Base-by-base conservation (phyloP, 2,888 invertebrate species). In the Pseudoips prasinana region DNA sequence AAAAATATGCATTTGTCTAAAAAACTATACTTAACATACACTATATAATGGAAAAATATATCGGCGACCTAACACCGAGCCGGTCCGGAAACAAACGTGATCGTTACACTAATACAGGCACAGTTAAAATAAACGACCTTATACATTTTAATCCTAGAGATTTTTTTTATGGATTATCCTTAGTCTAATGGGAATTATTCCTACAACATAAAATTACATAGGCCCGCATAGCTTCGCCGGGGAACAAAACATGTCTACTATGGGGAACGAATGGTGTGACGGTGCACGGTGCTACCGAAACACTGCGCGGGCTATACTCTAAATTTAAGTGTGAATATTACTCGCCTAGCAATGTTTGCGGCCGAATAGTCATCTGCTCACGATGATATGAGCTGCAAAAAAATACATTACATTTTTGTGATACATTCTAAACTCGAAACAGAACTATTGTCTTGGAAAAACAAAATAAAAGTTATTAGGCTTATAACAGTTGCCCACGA, bases 371-470 rank as follows among this genome's bases (percentile, higher is more conserved):
- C 84, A 82, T 83, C 40, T 73, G 89, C 89, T 89, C 89, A 89
- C 88, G 89, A 85, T 72, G 89, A 87, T 83, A 89, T 89, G 79
- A 89, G 88, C 89, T 89, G 88, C 26, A 56, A 64, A 44, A 23
- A 38, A 36, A 46, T 29, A 25, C n/a, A 41, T 23, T 25, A 10
- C 5, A 10, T 20, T 14, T n/a, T 14, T 14, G 14, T 14, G 14
- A 14, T 14, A 14, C 14, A 14, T 2, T 3, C 5, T 3, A 2
- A 14, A 14, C 3, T 14, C 5, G 14, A 5, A 5, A 14, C 2
- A 14, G 2, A 14, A 14, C 14, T 14, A 14, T 5, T n/a, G n/a
- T n/a, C n/a, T n/a, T n/a, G n/a, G n/a, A n/a, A n/a, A n/a, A n/a
- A n/a, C n/a, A n/a, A n/a, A n/a, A n/a, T n/a, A n/a, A n/a, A n/a